phyloP scores from a whole-genome alignment of 1,140 invertebrate species.

The Ips typographus region DNA sequence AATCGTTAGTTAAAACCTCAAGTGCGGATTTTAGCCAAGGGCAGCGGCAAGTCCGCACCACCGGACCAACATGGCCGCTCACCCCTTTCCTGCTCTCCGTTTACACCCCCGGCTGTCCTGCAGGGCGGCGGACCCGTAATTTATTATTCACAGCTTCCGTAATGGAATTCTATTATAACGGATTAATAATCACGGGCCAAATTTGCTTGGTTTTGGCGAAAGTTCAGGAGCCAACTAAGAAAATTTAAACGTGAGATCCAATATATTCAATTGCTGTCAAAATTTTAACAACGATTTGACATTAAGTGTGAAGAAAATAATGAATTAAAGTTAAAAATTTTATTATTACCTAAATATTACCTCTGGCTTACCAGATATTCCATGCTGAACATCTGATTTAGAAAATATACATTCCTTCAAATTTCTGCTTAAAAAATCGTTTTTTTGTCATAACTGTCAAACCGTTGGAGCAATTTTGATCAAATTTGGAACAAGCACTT shows the following conservation, averaged over 20 bases:
- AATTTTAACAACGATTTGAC: background rate
- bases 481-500: no score
- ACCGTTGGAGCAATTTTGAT: no score
- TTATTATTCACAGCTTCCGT: conserved; percentile 51
- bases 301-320: no score
- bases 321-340: no score
- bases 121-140: conserved; percentile 43
- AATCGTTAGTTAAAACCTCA: conserved; percentile 49
- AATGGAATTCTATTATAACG: conserved; percentile 49
- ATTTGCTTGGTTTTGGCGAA: conserved; percentile 18
- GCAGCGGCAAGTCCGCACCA: conserved; percentile 45
- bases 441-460: no score
- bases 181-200: conserved; percentile 45
- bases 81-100: conserved; percentile 25
- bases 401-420: no score
- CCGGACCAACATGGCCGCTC: conserved; percentile 47
- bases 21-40: conserved; percentile 41
- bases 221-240: background rate
- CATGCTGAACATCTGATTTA: no score
- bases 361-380: no score
- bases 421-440: no score
- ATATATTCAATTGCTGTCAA: no score
- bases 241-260: no score
- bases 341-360: no score
- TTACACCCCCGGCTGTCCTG: conserved; percentile 21